These are phyloP conservation scores for Diabrotica balteata DNA, from an alignment of 2,888 invertebrate species.

Conservation along the genomic window DNA sequence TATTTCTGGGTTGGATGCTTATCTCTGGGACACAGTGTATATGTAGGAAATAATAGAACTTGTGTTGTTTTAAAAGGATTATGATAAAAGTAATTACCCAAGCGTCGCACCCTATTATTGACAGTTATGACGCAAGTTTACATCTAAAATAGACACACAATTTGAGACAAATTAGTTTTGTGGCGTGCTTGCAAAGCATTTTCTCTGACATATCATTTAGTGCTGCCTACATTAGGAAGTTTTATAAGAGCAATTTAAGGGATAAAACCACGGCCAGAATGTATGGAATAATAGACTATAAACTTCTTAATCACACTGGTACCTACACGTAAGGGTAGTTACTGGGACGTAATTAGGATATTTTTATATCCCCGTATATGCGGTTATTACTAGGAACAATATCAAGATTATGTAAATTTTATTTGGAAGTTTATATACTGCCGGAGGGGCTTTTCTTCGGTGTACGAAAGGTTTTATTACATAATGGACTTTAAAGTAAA, in stretches of 20 bases:
- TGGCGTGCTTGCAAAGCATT: slow-evolving; percentile 34
- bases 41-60: too few relatives aligned
- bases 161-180: neutral
- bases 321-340: slow-evolving; percentile 39
- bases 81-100: neutral
- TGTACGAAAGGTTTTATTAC: too few relatives aligned
- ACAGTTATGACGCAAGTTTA: neutral
- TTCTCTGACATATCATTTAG: slow-evolving; percentile 44
- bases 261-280: slow-evolving; percentile 41
- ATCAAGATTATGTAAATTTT: neutral
- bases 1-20: too few relatives aligned
- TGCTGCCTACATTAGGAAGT: slow-evolving; percentile 40
- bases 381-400: neutral
- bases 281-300: slow-evolving; percentile 40
- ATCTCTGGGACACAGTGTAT: too few relatives aligned
- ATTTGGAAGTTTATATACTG: neutral
- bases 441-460: too few relatives aligned
- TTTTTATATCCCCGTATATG: slow-evolving; percentile 2
- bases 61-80: neutral
- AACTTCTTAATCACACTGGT: slow-evolving; percentile 37
- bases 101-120: neutral
- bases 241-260: slow-evolving; percentile 44
- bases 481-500: too few relatives aligned
- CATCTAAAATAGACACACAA: too few relatives aligned
- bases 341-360: slow-evolving; percentile 25